These are phyloP conservation scores for Rafetus swinhoei DNA, from an alignment of 2,113 vertebrate species.

Conservation along the genomic window DNA sequence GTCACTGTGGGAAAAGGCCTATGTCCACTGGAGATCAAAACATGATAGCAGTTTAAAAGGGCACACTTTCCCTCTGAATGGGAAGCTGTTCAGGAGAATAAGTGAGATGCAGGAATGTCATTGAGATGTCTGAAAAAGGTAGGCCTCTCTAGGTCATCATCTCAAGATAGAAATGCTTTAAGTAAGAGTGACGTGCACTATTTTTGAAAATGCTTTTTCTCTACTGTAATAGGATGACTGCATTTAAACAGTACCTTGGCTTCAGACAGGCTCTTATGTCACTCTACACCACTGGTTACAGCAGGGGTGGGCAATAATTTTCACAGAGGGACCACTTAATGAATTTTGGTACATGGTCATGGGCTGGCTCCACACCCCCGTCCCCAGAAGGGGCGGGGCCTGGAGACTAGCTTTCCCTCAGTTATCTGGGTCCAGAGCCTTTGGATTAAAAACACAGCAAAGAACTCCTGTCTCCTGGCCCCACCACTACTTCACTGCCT, in stretches of 20 bases:
- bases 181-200: neutral
- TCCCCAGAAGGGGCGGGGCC: too few relatives aligned
- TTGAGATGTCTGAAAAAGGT: neutral
- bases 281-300: neutral
- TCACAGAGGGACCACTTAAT: too few relatives aligned
- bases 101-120: neutral
- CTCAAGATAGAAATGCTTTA: neutral
- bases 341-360: too few relatives aligned
- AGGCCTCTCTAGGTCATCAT: neutral
- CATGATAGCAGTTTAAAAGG: rapidly evolving
- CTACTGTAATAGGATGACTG: too few relatives aligned
- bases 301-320: too few relatives aligned
- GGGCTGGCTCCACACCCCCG: too few relatives aligned
- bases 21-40: neutral
- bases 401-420: too few relatives aligned
- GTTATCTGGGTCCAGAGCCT: too few relatives aligned
- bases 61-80: neutral
- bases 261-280: neutral
- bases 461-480: too few relatives aligned
- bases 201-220: neutral
- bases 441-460: too few relatives aligned
- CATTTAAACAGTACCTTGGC: neutral
- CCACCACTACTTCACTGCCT: too few relatives aligned
- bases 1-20: neutral
- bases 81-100: neutral